Evolutionary conservation across 1,140 invertebrate genomes (phyloP), one percentile per base, ranked within the genome.

Genomic region (Penaeus vannamei): DNA sequence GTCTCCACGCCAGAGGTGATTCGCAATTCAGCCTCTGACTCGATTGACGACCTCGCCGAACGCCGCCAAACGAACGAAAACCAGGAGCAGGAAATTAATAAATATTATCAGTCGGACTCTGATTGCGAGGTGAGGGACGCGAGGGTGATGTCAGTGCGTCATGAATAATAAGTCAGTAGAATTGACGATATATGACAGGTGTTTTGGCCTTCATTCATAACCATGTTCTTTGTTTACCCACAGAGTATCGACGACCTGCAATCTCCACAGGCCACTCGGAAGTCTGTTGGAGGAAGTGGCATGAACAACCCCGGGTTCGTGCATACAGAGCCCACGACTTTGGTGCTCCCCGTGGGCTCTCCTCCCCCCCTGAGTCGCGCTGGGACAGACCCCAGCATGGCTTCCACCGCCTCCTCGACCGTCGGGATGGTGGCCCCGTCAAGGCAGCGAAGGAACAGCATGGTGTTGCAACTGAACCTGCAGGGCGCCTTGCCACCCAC

Each of bases 391-490:
- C 86, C 91, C 46, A 89, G 62, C 62, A 85, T 91, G 82, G 42
- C 72, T 36, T 80, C 87, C 23, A 72, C 83, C 20, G 23, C 87
- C 1, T 26, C 87, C 36, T 84, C 82, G 29, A n/a, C 64, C 17
- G 72, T 46, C 36, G 86, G 76, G 22, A 60, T 84, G n/a, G 42
- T 66, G 36, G 22, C 59, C 42, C 42, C 60, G 20, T 62, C 32
- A 69, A 87, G 88, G 26, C 26, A 62, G 1, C 89, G 89, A 29
- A 86, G 82, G 23, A 90, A 91, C 79, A 91, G 91, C 84, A 91
- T 91, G 91, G 89, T 91, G 26, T 61, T 91, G 20, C 91, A 91
- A 62, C 84, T 91, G 46, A 91, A 91, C 81, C 89, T 91, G 36
- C 90, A 91, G 72, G 62, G 59, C 29, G 90, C 72, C 29, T 69